Evolutionary conservation across 2,888 invertebrate genomes (phyloP), one percentile per base, ranked within the genome.

Genomic region (Eupithecia abbreviata): DNA sequence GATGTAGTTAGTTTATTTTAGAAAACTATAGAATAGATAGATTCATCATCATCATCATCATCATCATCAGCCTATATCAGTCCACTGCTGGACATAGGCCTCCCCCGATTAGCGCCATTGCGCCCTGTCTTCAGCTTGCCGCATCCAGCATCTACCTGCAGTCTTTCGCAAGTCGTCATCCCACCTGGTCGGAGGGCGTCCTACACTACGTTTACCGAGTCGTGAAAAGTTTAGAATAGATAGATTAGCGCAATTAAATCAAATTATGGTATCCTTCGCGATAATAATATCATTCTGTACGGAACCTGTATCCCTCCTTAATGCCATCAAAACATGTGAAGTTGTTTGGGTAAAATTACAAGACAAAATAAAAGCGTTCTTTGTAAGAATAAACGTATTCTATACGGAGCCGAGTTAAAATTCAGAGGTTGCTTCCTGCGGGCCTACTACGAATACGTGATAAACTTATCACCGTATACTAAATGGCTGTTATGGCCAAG

Each of bases 401-500:
- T 88, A 90, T 87, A 88, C 88, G 30, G 91, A 90, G 90, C 90
- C 86, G 88, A 91, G 91, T 94, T 94, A 93, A 94, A 91, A 95
- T 95, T 95, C 94, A 80, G 83, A 79, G 82, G 89, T 85, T 86
- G 84, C 86, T 85, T 81, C 84, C 82, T 77, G 86, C 87, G 87
- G 84, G 91, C 91, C 92, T 93, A 88, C 91, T 91, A 85, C 82
- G 84, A 80, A 71, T 77, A 94, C 94, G 94, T 95, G 94, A 88
- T 92, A 90, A 91, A 93, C 93, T 94, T 94, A 93, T 86, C 87
- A 82, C 87, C 87, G 90, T 90, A 91, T 90, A 88, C 88, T 89
- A 91, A 91, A 92, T 91, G 92, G 89, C 86, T 85, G 86, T 86
- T 82, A 82, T 82, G 81, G 80, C 80, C 80, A 85, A 86, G 87